Evolutionary conservation across 2,888 invertebrate species (phyloP).

Genomic region (Agrilus biguttatus): DNA sequence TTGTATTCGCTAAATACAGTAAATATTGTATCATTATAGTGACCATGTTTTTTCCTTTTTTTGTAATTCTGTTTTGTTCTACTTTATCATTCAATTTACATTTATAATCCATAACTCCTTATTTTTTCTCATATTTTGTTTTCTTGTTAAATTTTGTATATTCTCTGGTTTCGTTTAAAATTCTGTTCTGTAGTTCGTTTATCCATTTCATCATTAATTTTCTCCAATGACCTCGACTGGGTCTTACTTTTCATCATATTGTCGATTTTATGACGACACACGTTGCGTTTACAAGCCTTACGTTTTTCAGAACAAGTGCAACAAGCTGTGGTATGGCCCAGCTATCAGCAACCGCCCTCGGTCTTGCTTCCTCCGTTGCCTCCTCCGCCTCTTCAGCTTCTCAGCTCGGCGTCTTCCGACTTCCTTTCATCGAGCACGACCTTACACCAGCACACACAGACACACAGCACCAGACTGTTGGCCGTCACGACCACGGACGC

Average conservation of each 20-base stretch:
- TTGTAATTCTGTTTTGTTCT: too few species aligned
- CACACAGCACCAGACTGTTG: slow-evolving; percentile 51
- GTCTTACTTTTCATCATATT: slow-evolving; percentile 2
- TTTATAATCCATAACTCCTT: too few species aligned
- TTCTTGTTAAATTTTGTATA: too few species aligned
- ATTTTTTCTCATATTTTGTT: too few species aligned
- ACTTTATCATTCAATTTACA: too few species aligned
- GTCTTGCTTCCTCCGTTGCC: slow-evolving; percentile 42
- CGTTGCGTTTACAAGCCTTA: too few species aligned
- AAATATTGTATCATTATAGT: too few species aligned
- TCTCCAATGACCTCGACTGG: not conserved
- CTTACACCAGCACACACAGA: slow-evolving; percentile 50
- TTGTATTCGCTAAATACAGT: too few species aligned
- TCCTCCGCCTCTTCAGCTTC: slow-evolving; percentile 50
- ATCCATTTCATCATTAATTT: not conserved
- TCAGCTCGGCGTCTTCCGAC: slow-evolving; percentile 37
- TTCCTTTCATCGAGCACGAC: slow-evolving; percentile 45
- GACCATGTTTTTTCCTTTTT: too few species aligned
- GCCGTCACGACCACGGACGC: slow-evolving; percentile 42
- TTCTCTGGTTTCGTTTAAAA: too few species aligned
- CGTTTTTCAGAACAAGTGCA: slow-evolving; percentile 45
- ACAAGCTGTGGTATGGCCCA: slow-evolving; percentile 63
- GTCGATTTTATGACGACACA: not conserved
- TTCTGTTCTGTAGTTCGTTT: too few species aligned
- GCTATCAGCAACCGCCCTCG: slow-evolving; percentile 39